phyloP scores from a whole-genome alignment of 2,888 invertebrate genomes.

The Macrophya alboannulata region DNA sequence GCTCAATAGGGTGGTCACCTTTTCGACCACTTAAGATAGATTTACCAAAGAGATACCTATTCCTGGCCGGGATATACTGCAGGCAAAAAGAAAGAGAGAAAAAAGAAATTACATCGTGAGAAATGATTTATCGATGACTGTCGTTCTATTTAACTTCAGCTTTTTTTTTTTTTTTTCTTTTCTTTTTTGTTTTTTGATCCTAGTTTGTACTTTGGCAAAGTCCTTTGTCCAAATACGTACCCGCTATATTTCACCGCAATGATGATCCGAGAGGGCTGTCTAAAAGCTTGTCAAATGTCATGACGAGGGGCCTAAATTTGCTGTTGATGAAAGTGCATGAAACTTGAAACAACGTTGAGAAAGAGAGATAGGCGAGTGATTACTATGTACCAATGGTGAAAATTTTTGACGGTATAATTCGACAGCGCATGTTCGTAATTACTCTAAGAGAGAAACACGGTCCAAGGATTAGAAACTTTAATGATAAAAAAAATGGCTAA shows the following conservation, averaged over 20 bases:
- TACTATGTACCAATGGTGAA: neutral
- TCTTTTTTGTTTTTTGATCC: neutral
- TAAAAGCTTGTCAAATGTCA: neutral
- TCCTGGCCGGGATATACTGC: neutral
- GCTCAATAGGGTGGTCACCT: slow-evolving; percentile 43
- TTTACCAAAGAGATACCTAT: slow-evolving; percentile 3
- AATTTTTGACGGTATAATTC: neutral
- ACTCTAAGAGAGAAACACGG: slow-evolving; percentile 7
- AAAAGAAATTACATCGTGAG: slow-evolving; percentile 3
- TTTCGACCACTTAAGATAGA: slow-evolving; percentile 23
- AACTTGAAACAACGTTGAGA: neutral
- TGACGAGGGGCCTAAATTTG: neutral
- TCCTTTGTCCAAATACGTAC: neutral
- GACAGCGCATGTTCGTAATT: neutral
- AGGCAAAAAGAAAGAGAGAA: slow-evolving; percentile 12
- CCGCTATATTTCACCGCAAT: neutral
- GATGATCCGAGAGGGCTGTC: neutral
- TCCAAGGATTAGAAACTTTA: slow-evolving; percentile 51
- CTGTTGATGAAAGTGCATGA: neutral
- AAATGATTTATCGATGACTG: slow-evolving; percentile 34
- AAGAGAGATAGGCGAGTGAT: neutral
- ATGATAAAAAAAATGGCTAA: neutral
- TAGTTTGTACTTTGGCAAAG: neutral
- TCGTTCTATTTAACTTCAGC: neutral
- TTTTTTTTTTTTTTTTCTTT: neutral